Evolutionary conservation across 2,797 vertebrate species (phyloP), one percentile per base, ranked within the genome.

Genomic region (Trichosurus vulpecula): DNA sequence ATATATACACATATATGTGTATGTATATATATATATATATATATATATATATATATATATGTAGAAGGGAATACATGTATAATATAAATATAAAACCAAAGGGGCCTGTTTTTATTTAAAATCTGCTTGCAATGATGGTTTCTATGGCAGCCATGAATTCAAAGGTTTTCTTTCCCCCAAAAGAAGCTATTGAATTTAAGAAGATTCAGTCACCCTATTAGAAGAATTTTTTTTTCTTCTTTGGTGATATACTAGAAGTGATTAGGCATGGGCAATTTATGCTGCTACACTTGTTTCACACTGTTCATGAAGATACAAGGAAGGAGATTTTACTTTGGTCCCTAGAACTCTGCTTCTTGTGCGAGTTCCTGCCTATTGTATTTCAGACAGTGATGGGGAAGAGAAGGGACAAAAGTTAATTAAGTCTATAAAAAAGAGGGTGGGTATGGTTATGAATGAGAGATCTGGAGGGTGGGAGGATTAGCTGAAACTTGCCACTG

Each of bases 121-220:
- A 53, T 6, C 5, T 95, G 94, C 95, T 98, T 91, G 90, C 95
- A 97, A 97, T 61, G 52, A 92, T 94, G 53, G 98, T 98, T 98
- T 98, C 98, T 97, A 98, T 95, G 93, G 97, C 94, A 98, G 97
- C 97, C 97, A 91, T 55, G 98, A 98, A 94, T 66, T 94, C 92
- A 54, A 96, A 55, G 3, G 14, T 9, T 56, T 92, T 91, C 91
- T 6, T 91, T 8, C 19, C 47, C 2, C 52, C 30, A 30, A 95
- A 94, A 98, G 16, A 89, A 97, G 91, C 52, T 98, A 87, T 2
- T 97, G 93, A 97, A 98, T 94, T 97, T 94, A 97, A 74, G 92
- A 98, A 98, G 94, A 98, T 93, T 96, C 81, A 53, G 92, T 97
- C 96, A 96, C 6, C 56, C 93, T 93, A 93, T 97, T 98, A 97